Evolutionary conservation across 2,113 vertebrate species (phyloP), one percentile per base, ranked within the genome.

Genomic region (Vanacampus margaritifer): DNA sequence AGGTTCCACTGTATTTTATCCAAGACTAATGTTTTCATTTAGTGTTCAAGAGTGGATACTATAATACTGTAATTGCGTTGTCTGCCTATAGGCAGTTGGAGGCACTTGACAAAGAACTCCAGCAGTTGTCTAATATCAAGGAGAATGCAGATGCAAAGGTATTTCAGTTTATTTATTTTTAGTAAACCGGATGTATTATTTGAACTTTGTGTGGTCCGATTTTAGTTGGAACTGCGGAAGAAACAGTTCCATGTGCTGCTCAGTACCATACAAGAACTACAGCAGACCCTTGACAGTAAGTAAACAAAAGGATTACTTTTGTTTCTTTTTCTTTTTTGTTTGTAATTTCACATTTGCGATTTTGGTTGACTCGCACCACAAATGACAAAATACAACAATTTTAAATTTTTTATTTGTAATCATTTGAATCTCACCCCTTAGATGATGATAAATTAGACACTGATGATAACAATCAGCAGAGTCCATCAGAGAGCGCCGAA

Each of bases 121-220:
- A 98, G 62, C 94, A 96, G 53, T 93, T 99, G 71, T 99, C 94
- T 68, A 94, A 94, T 64, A 98, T 94, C 80, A 98, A 99, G 88
- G 97, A 99, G 86, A 98, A 92, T 37, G 95, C 96, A 57, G 97
- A 99, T 88, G 96, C 94, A 84, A 98, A 99, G 94, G 97, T 98
- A 91, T 74, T 80, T 14, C 16, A 46, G 26, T 35, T 2, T 9
- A 0, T 28, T 14, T 51, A 3, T 16, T 62, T 32, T 48, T 19
- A 26, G 45, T 8, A 48, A 28, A 16, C 6, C 1, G 13, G 39
- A 39, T 6, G 14, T 32, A 3, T 5, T 24, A 19, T 41, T 26
- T 28, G 32, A 4, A 68, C 9, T 54, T 16, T 5, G 4, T n/a
- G 37, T 58, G 66, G 0, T 66, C 65, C 14, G 0, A 72, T 64